Evolutionary conservation across 2,113 vertebrate genomes (phyloP), one percentile per base, ranked within the genome.

Genomic region (Odontophorus gujanensis): DNA sequence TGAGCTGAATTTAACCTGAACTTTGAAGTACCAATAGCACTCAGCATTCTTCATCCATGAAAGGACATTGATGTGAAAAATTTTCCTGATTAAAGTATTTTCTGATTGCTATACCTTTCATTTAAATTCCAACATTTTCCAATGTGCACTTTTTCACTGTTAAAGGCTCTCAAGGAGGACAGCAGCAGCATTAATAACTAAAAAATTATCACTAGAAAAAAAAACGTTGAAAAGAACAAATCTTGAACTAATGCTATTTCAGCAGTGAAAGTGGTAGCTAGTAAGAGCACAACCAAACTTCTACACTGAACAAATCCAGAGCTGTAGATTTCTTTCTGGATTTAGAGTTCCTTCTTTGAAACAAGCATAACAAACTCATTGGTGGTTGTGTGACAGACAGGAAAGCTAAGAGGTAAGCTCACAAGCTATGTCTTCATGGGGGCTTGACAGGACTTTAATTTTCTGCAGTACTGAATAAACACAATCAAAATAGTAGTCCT

Each of bases 71-170:
- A 61, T 24, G 30, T 30, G 43, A 69, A 72, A 77, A 68, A 18
- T 50, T 82, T 80, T 85, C 30, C 62, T 51, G 30, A 94, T 55
- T 6, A 4, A 55, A 93, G 73, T 38, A 62, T 66, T 85, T 69
- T 57, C 78, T 10, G 5, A 40, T 47, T 79, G 38, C 13, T 85
- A 8, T 61, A 85, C 28, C 42, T 85, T 86, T 85, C 51, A 72
- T 75, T 81, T 79, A 59, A 79, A 93, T 82, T 79, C 66, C 45
- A 90, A 36, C 34, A 34, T 59, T 50, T 74, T 95, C 85, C 55
- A 34, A 30, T 0, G 1, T 25, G 45, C 40, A 69, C 82, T 92
- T 92, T 59, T 67, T 66, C 74, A 85, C n/a, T 66, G 72, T 82
- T 87, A 87, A 82, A 63, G 42, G 85, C 12, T 80, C 38, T 51